A percentile compares a stretch with the other conserved stretches of the same genome.
phyloP scores from a whole-genome alignment of 2,888 invertebrate genomes.

The Deilephila porcellus region DNA sequence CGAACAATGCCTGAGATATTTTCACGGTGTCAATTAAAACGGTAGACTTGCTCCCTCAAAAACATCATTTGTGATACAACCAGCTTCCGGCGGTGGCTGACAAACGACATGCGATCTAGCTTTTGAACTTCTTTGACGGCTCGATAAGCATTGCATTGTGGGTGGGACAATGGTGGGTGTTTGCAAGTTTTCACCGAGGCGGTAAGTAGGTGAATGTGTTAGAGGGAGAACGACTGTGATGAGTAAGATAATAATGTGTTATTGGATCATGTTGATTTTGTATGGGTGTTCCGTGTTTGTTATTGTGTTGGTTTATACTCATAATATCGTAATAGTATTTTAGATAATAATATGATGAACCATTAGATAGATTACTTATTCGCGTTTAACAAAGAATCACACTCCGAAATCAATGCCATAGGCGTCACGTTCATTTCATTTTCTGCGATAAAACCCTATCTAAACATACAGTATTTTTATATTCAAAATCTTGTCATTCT shows the following conservation, averaged over 20 bases:
- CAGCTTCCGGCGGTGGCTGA: slow-evolving; percentile 74
- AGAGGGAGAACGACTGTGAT: slow-evolving; percentile 67
- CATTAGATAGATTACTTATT: no score
- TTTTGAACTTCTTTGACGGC: slow-evolving; percentile 83
- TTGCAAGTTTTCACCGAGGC: slow-evolving; percentile 79
- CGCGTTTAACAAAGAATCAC: no score
- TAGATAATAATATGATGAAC: no score
- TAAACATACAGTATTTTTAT: no score
- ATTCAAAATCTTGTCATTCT: no score
- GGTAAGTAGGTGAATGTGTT: slow-evolving; percentile 83
- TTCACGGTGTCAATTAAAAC: slow-evolving; percentile 71
- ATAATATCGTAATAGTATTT: no score
- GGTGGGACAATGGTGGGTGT: slow-evolving; percentile 72
- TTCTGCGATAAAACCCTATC: no score
- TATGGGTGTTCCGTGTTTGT: no score
- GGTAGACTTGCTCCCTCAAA: slow-evolving; percentile 55
- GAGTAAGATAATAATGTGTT: slow-evolving; percentile 70
- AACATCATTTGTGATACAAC: slow-evolving; percentile 73
- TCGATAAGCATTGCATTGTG: slow-evolving; percentile 75
- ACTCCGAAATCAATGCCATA: no score
- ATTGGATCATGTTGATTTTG: slow-evolving; percentile 4
- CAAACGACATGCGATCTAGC: slow-evolving; percentile 77
- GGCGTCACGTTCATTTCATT: no score
- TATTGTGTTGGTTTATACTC: not conserved
- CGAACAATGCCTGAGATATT: slow-evolving; percentile 39